Evolutionary conservation across 2,888 invertebrate genomes (phyloP), one percentile per base, ranked within the genome.

Genomic region (Cerastis leucographa): DNA sequence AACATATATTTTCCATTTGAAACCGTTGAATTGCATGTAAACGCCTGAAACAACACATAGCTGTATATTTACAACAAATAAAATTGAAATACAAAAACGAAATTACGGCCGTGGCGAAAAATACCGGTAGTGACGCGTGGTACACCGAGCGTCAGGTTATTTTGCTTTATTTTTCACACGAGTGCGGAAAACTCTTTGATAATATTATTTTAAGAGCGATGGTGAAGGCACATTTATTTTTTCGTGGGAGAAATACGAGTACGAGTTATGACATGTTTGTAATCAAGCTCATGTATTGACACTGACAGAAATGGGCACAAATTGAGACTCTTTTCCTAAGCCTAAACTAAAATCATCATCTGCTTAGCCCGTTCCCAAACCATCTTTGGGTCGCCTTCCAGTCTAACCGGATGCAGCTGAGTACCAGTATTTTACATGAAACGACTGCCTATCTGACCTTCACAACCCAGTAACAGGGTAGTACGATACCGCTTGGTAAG

Each of bases 41-140:
- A 70, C 19, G 7, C 14, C 19, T 62, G 64, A 54, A 62, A 62
- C 8, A 67, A 71, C 67, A 62, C 22, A 51, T 71, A 44, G 14
- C 25, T 17, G 25, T 14, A 49, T 51, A 66, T 62, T 25, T 74
- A 42, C 22, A 40, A 17, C 25, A 80, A 80, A 59, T 9, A 69
- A 64, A 79, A 80, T 46, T 54, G 66, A 65, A 73, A 78, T 42
- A 54, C 69, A 46, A 14, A n/a, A 14, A 19, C 8, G 49, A 6
- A 56, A 68, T 74, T 64, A 59, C 56, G 64, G n/a, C 11, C 44
- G 56, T 51, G 29, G 40, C 17, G n/a, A n/a, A 69, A 80, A 80
- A 69, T 44, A 65, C 40, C 25, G 64, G 19, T 6, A 40, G 35
- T 35, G 42, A 78, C 54, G 70, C 56, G 35, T 14, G n/a, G 35